A percentile compares a stretch with the other conserved stretches of the same genome.
phyloP scores from a whole-genome alignment of 2,113 vertebrate species.

The Chionodraco myersi region DNA sequence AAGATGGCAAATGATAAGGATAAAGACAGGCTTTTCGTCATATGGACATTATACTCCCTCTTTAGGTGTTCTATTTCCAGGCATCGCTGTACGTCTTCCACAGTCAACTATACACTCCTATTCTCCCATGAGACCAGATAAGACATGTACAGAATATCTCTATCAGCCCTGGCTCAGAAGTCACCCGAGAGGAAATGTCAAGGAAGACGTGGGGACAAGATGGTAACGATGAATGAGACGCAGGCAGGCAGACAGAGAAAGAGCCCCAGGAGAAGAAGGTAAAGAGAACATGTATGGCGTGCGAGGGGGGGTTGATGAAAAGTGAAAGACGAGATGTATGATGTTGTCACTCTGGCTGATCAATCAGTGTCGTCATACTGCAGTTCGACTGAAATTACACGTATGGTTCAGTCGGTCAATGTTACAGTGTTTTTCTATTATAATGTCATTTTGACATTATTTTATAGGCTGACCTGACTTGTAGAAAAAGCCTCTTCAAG shows the following conservation, averaged over 20 bases:
- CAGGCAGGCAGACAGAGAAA: not conserved
- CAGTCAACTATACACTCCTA: slow-evolving; percentile 21
- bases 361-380: not conserved
- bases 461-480: not conserved
- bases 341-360: slow-evolving; percentile 9
- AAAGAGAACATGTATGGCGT: slow-evolving; percentile 8
- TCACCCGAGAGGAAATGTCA: slow-evolving; percentile 29
- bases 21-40: not conserved
- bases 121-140: slow-evolving; percentile 39
- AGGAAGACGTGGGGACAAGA: slow-evolving; percentile 18
- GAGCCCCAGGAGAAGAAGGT: slow-evolving; percentile 16
- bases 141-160: slow-evolving; percentile 52
- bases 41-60: not conserved
- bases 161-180: slow-evolving; percentile 61
- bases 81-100: slow-evolving; percentile 22
- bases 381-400: not conserved
- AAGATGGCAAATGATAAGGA: too few relatives aligned
- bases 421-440: not conserved
- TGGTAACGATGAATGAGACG: slow-evolving; percentile 31
- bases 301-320: slow-evolving; percentile 8
- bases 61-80: slow-evolving; percentile 2
- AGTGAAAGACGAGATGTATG: slow-evolving; percentile 11
- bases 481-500: not conserved
- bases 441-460: too few relatives aligned
- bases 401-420: not conserved